Percentiles rank a stretch among this genome's conserved stretches.
Conservation (phyloP, 2,888 invertebrate species). For the Tiliacea aurago region DNA sequence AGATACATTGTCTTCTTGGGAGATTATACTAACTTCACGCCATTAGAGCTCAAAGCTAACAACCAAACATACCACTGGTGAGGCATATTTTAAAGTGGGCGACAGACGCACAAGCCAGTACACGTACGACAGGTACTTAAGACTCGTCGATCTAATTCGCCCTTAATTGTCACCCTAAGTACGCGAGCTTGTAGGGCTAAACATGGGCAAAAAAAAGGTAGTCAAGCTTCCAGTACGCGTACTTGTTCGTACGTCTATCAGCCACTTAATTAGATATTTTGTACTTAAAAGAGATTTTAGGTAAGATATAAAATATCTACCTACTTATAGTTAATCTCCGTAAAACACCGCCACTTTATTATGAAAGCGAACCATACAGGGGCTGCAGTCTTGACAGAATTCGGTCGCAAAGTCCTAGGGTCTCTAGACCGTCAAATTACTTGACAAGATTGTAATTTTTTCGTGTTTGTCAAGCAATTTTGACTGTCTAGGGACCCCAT, state of each 20-base stretch:
- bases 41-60: constrained; percentile 96
- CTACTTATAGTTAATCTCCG: not conserved
- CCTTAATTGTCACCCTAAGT: not conserved
- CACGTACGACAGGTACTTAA: not conserved
- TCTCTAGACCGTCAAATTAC: no score
- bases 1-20: constrained; percentile 95
- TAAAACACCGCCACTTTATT: no score
- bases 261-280: not conserved
- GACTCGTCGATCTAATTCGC: not conserved
- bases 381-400: no score
- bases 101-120: not conserved
- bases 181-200: not conserved
- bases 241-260: not conserved
- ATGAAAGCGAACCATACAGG: not conserved
- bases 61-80: constrained; percentile 96
- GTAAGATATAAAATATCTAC: not conserved
- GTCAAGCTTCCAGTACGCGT: not conserved
- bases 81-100: constrained; percentile 27
- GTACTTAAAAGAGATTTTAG: not conserved
- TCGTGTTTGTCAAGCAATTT: no score
- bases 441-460: no score
- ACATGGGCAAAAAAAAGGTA: not conserved
- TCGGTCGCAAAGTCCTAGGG: no score
- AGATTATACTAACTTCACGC: constrained; percentile 95
- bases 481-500: no score